Base-by-base conservation (phyloP, 2,888 invertebrate genomes). In the Bombylius discolor region DNA sequence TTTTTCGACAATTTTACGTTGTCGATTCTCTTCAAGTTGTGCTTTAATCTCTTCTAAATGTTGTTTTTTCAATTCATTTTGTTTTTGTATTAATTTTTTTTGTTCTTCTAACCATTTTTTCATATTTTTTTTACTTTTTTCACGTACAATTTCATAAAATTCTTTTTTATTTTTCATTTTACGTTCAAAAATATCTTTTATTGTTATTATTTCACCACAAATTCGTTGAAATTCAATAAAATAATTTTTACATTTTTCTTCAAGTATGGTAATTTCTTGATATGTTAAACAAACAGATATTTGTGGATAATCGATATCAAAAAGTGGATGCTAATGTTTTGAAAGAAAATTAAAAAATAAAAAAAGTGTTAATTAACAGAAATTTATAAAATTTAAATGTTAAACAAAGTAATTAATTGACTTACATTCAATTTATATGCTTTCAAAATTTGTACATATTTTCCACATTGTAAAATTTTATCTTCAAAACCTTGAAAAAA, bases 401-500 rank as follows among this genome's bases (percentile, higher is more conserved):
- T 13, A 47, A 39, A 42, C 12, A 42, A 42, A 42, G 3, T n/a
- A 42, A 42, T 5, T 42, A 5, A 32, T 3, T 36, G 39, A 32
- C 78, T 77, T 69, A 87, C 87, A 70, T 78, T 80, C 6, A 85
- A 81, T 65, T 83, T 81, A 64, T 84, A 87, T 1, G 81, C 73
- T 69, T 83, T 86, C 14, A 89, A 69, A 36, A 89, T 72, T 66
- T 83, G 78, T 63, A 87, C 78, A 12, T 87, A 82, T 69, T 86
- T 87, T 1, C 89, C 89, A 65, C 88, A 88, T 47, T 83, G 76
- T 32, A 89, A 70, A 67, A 89, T 85, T 55, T 79, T 78, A 47
- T 81, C 78, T 4, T 82, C 80, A 39, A 83, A 69, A 36, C 82
- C 79, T 9, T 74, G 71, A 36, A 89, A 69, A 66, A 88, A 89